Evolutionary conservation across 23 tunicate species (phyloP), one percentile per base, ranked within the genome.

Genomic region (Aplidium turbinatum): DNA sequence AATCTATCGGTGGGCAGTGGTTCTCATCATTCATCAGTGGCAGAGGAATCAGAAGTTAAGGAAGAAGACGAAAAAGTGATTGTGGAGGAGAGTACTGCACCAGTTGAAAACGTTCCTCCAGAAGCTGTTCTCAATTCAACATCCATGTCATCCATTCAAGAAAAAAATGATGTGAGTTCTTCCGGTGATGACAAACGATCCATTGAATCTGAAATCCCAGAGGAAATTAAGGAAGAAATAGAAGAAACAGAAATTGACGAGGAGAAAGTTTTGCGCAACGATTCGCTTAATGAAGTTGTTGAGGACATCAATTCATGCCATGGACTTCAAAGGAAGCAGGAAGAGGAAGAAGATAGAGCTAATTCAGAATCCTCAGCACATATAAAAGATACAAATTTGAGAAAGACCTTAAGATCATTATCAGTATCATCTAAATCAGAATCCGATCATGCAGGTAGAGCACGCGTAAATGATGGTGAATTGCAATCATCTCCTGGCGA

Each of bases 141-240:
- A n/a, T n/a, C n/a, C n/a, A n/a, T n/a, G n/a, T n/a, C n/a, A n/a
- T n/a, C n/a, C n/a, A n/a, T n/a, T n/a, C n/a, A n/a, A n/a, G n/a
- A n/a, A n/a, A n/a, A n/a, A n/a, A n/a, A n/a, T n/a, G n/a, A n/a
- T n/a, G n/a, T n/a, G n/a, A n/a, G n/a, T n/a, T n/a, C n/a, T n/a
- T n/a, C n/a, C n/a, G n/a, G n/a, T n/a, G n/a, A n/a, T n/a, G n/a
- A n/a, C n/a, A n/a, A n/a, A n/a, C n/a, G n/a, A n/a, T n/a, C n/a
- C n/a, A n/a, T n/a, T n/a, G n/a, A n/a, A 35, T 65, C 72, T 65
- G 72, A 65, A 38, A 65, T 65, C 50, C 28, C 72, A 29, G 72
- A 65, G 58, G 76, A 70, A 5, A 70, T 70, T 46, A 58, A 70
- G 27, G 76, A 70, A 22, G 72, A 66, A 22, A 66, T 66, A 13